Base-by-base conservation (phyloP, 2,797 vertebrate genomes). In the Lacerta bilineata region DNA sequence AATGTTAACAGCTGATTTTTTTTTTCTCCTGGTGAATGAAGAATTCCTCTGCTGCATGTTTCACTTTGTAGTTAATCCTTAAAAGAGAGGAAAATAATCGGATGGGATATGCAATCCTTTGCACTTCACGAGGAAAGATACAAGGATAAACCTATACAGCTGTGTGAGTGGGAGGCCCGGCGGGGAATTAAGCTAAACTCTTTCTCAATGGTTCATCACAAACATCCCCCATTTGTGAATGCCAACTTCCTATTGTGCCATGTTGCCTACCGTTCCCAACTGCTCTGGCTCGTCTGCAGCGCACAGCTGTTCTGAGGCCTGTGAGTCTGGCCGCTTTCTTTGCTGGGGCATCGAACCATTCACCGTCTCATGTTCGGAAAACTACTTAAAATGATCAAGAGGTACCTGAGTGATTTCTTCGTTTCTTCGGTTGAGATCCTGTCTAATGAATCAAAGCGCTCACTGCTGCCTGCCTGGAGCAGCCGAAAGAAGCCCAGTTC, bases 291-390 rank as follows among this genome's bases (percentile, higher is more conserved):
- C 10, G 55, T 61, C 78, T 85, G 17, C 72, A 72, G 33, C 11
- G 4, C 29, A 61, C 72, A 71, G 83, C 79, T 85, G 83, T 81
- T 84, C 78, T 36, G 25, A 23, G 72, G 83, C 83, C 64, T 46
- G 36, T 43, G 71, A 76, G 79, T 55, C 74, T 9, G 23, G 76
- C 23, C 17, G 17, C 18, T 36, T 85, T 76, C 84, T n/a, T 83
- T 90, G 86, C 75, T 75, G 61, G 77, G 46, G 55, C 80, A 66
- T 43, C 76, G 69, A 93, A 91, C 69, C 87, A 87, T 91, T 85
- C 74, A 8, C 84, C 66, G 5, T 89, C 74, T 59, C 61, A 10
- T 69, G 85, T 89, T 93, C 75, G 90, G 80, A 82, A 88, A 59
- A 64, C 5, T 29, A 5, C 88, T 87, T 33, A 87, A 89, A 93